Percentiles rank a stretch among this genome's conserved stretches.
phyloP scores from a whole-genome alignment of 2,797 vertebrate species.

The Sebastes diaconus region DNA sequence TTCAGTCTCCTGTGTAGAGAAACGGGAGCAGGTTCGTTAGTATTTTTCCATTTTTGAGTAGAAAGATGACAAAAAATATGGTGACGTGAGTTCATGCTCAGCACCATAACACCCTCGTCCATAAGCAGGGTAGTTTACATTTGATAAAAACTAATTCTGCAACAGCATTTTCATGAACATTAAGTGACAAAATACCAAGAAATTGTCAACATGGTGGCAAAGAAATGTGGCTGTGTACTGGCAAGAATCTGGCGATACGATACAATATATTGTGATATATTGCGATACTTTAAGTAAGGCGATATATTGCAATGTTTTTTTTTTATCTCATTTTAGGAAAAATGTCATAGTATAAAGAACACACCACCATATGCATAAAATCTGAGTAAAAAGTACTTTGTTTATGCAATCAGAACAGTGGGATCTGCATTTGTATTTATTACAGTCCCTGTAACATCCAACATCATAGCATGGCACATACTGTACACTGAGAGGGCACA shows the following conservation, averaged over 20 bases:
- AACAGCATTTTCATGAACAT: neutral
- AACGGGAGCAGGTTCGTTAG: neutral
- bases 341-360: too few species aligned
- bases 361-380: too few species aligned
- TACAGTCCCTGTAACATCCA: too few species aligned
- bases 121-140: neutral
- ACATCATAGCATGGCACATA: too few species aligned
- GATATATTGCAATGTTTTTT: too few species aligned
- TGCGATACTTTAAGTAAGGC: too few species aligned
- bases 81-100: neutral
- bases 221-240: neutral
- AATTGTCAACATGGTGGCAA: neutral
- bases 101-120: neutral
- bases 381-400: too few species aligned
- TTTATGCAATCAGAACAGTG: too few species aligned
- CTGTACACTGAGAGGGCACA: too few species aligned
- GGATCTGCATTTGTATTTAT: too few species aligned
- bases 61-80: neutral
- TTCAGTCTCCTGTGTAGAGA: slow-evolving; percentile 89
- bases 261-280: too few species aligned
- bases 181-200: neutral
- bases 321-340: accelerated
- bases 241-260: neutral
- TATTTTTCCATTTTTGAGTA: too few species aligned
- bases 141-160: neutral